Percentiles rank a stretch among this genome's conserved stretches.
These are phyloP conservation scores for Aplysia californica DNA, from an alignment of 1,140 invertebrate species.

Conservation along the genomic window DNA sequence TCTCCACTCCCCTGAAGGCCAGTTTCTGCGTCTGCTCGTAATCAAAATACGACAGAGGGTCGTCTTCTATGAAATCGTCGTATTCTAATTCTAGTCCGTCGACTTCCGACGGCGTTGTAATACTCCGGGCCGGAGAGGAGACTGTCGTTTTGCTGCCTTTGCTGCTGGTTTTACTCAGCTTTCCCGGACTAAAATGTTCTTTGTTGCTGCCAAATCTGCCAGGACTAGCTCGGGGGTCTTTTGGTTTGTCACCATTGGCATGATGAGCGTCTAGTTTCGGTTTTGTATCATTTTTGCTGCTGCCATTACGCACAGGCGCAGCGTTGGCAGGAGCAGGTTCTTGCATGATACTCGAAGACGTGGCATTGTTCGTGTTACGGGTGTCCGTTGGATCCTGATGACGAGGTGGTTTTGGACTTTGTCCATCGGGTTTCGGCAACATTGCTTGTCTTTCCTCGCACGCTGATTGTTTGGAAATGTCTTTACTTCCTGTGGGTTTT, in stretches of 20 bases:
- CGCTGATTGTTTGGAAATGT: conserved; percentile 15
- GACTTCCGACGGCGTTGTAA: conserved; percentile 49
- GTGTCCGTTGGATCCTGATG: neutral
- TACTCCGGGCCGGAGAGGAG: conserved; percentile 57
- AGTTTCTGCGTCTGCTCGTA: conserved; percentile 53
- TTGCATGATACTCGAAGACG: neutral
- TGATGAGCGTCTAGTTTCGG: no score
- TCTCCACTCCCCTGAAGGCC: conserved; percentile 56
- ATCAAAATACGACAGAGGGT: conserved; percentile 62
- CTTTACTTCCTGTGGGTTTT: neutral
- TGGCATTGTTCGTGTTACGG: no score
- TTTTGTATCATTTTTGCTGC: neutral
- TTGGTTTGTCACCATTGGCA: no score
- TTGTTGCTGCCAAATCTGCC: conserved; percentile 35
- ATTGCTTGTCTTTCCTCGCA: conserved; percentile 48
- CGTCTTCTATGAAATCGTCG: conserved; percentile 63
- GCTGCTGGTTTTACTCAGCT: conserved; percentile 41
- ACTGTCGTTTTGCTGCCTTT: conserved; percentile 46
- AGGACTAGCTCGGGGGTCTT: no score
- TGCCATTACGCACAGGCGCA: neutral
- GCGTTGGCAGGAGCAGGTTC: neutral
- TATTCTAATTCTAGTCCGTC: conserved; percentile 60
- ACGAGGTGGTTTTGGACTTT: conserved; percentile 55
- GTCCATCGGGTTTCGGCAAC: conserved; percentile 57
- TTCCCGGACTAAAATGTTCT: conserved; percentile 42